Base-by-base conservation (phyloP, 2,888 invertebrate genomes). In the Lasioglossum zephyrum region DNA sequence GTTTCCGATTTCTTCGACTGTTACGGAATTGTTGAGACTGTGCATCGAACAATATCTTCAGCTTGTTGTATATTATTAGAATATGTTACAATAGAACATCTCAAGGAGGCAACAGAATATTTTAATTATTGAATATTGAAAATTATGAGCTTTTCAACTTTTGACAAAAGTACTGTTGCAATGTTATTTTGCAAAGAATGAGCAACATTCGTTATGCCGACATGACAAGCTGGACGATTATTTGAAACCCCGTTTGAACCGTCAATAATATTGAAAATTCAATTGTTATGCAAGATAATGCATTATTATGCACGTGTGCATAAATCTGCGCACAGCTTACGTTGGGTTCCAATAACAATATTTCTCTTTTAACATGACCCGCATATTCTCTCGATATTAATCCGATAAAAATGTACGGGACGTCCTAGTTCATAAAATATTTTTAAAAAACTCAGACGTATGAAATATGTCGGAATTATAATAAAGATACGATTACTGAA, bases 191-290 rank as follows among this genome's bases (percentile, higher is more conserved):
- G 53, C 53, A 53, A 3, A n/a, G 9, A n/a, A n/a, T n/a, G 1
- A n/a, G 9, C n/a, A 9, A 57, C n/a, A n/a, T 57, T 22, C 11
- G n/a, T 9, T 57, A n/a, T n/a, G 9, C 22, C 22, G 49, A 18
- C 5, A 16, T 18, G 49, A 18, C 5, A 47, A 16, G 16, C 53
- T 57, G n/a, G n/a, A 57, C 57, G n/a, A 57, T n/a, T 11, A 57
- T 57, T 57, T 57, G 11, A 57, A n/a, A 9, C n/a, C n/a, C n/a
- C 57, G 9, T 57, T n/a, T n/a, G n/a, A 1, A 9, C 57, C 57
- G n/a, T n/a, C 57, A 57, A n/a, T 53, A 53, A 53, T 53, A 53
- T n/a, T n/a, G n/a, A n/a, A 57, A 57, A n/a, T 57, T 57, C 57
- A n/a, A 57, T 57, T n/a, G n/a, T 57, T 57, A 57, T n/a, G n/a